phyloP scores from a whole-genome alignment of 1,140 invertebrate genomes.

The Drosophila repletoides region DNA sequence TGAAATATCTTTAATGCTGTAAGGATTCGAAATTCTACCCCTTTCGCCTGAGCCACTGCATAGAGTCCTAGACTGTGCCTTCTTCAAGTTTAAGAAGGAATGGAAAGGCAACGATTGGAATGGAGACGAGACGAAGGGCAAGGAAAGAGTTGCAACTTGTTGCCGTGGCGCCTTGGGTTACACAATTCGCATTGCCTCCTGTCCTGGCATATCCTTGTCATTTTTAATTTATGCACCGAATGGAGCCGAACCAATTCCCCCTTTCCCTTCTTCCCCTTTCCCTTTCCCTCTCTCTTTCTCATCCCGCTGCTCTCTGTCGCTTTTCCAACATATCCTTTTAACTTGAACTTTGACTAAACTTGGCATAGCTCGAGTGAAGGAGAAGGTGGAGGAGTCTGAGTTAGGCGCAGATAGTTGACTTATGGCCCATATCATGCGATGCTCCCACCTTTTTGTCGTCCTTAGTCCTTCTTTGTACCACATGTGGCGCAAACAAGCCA shows the following conservation, averaged over 20 bases:
- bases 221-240: constrained; percentile 77
- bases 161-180: constrained; percentile 62
- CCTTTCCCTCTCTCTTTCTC: background rate
- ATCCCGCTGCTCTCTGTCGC: background rate
- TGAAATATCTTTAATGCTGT: too few relatives aligned
- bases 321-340: too few relatives aligned
- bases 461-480: background rate
- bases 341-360: constrained; percentile 38
- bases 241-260: constrained; percentile 30
- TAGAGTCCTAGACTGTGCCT: too few relatives aligned
- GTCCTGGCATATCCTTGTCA: constrained; percentile 67
- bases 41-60: too few relatives aligned
- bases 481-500: too few relatives aligned
- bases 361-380: too few relatives aligned
- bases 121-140: too few relatives aligned
- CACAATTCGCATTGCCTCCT: constrained; percentile 33
- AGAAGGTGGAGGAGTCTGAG: background rate
- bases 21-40: too few relatives aligned
- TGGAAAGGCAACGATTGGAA: too few relatives aligned
- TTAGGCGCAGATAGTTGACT: constrained; percentile 34
- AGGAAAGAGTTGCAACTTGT: constrained; percentile 63
- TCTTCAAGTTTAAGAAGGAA: too few relatives aligned
- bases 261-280: background rate
- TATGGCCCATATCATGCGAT: constrained; percentile 36
- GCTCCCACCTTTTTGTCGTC: background rate